phyloP scores from a whole-genome alignment of 1,140 invertebrate species.

The Anagrus nilaparvatae region DNA sequence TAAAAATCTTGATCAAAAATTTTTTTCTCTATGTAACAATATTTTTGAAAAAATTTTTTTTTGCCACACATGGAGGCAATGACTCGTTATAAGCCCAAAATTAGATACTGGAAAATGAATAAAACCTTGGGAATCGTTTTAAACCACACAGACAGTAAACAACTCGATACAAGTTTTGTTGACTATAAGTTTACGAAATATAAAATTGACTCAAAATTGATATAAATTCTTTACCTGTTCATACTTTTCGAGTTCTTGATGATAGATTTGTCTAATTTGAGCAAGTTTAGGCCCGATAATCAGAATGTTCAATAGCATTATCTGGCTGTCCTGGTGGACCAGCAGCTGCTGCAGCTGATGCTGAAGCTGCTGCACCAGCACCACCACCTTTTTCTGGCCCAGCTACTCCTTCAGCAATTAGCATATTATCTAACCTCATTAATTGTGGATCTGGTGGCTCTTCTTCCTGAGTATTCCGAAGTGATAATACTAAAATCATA shows the following conservation, averaged over 20 bases:
- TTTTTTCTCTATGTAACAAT: too few relatives aligned
- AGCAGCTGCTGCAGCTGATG: slow-evolving; percentile 71
- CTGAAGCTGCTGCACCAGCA: slow-evolving; percentile 80
- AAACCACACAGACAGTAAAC: too few relatives aligned
- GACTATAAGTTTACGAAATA: too few relatives aligned
- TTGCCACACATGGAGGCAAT: too few relatives aligned
- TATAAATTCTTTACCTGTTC: slow-evolving; percentile 75
- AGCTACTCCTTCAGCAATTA: slow-evolving; percentile 97
- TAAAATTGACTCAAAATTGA: too few relatives aligned
- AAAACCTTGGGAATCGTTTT: too few relatives aligned
- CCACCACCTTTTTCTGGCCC: slow-evolving; percentile 95
- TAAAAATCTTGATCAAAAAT: too few relatives aligned
- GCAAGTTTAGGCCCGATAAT: slow-evolving; percentile 97
- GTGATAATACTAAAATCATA: slow-evolving; percentile 73
- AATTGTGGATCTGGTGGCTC: slow-evolving; percentile 97
- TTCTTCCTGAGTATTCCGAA: slow-evolving; percentile 95
- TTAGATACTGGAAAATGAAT: too few relatives aligned
- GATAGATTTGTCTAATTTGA: slow-evolving; percentile 99
- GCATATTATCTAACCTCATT: slow-evolving; percentile 99
- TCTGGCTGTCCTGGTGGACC: slow-evolving; percentile 66
- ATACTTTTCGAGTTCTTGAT: slow-evolving; percentile 98
- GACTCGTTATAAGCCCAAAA: too few relatives aligned
- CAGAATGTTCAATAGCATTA: slow-evolving; percentile 97
- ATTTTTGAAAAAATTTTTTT: too few relatives aligned
- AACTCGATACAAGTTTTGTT: too few relatives aligned